Evolutionary conservation across 2,888 invertebrate genomes (phyloP), one percentile per base, ranked within the genome.

Genomic region (Agriotes lineatus): DNA sequence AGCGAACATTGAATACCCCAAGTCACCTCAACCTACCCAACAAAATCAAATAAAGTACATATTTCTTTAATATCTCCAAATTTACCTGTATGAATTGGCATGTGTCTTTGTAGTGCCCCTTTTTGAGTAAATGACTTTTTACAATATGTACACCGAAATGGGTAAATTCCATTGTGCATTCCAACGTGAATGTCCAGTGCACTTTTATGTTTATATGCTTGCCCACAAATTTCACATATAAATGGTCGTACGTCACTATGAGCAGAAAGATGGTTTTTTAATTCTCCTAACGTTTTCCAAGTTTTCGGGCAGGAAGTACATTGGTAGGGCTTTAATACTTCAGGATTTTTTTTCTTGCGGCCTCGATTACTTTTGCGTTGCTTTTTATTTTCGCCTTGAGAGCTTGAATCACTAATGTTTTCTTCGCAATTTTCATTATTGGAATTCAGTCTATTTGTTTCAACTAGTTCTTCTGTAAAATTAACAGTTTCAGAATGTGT

Each of bases 101-200:
- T 75, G 76, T 88, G 88, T 37, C 88, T 81, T 74, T 84, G 83
- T 12, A 88, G 79, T 1, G 86, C 86, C 9, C 84, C 85, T 77
- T 88, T 88, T 75, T 88, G 87, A 1, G 87, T 87, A 74, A 88
- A 88, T 33, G 84, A 82, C 75, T 88, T 88, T 2, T 84, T 81
- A 75, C 88, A 88, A 66, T 83, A 80, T 10, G 79, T 77, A 76
- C 88, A 88, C 19, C 83, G 82, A 71, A 83, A 85, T 16, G 86
- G 85, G 80, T 84, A 84, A 19, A 84, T 80, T 19, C 86, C 86
- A 69, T 85, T 85, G 72, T 88, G 87, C 82, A 86, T 83, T 18
- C 85, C 86, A 16, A 86, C 80, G 71, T 88, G 88, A 57, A 86
- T 80, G 67, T 85, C 83, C 58, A 88, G 78, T 0, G 86, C 86